Percentiles rank a stretch among this genome's conserved stretches.
Conservation (phyloP, 64 coral and sea anemone species). For the Hydrozoanthus tunicans region DNA sequence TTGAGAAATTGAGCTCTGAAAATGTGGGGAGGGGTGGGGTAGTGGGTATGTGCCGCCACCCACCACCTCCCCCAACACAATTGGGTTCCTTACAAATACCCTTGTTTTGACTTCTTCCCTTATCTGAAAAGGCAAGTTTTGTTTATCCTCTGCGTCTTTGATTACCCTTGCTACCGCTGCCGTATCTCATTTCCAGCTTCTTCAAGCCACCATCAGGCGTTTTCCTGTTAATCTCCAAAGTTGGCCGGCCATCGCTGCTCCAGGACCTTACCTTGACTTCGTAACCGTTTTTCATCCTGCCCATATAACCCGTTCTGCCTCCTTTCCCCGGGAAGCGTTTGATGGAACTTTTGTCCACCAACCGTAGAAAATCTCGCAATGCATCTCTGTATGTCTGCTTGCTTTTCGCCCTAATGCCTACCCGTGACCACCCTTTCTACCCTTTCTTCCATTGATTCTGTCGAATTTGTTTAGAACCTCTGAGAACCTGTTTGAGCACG, state of each 20-base stretch:
- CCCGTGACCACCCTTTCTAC: background rate
- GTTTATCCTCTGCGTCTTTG: conserved; percentile 24
- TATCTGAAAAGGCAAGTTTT: no score
- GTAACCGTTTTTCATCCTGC: conserved; percentile 36
- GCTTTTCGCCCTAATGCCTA: conserved; percentile 8
- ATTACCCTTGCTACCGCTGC: background rate
- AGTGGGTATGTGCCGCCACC: no score
- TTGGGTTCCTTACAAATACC: no score
- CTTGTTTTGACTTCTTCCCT: no score
- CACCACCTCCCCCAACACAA: no score
- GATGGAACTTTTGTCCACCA: conserved; percentile 11
- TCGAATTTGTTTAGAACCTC: conserved; percentile 6
- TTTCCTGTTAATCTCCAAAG: conserved; percentile 39
- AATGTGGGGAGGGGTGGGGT: no score
- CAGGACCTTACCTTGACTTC: conserved; percentile 20
- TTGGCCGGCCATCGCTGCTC: conserved; percentile 44
- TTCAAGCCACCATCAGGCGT: conserved; percentile 38
- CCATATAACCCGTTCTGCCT: conserved; percentile 1
- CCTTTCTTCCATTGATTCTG: background rate
- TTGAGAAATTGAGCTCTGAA: no score
- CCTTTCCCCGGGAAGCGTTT: background rate
- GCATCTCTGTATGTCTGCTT: conserved; percentile 5
- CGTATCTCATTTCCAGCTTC: conserved; percentile 50
- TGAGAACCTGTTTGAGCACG: conserved; percentile 20
- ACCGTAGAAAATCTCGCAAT: conserved; percentile 18